Percentiles rank a stretch among this genome's conserved stretches.
phyloP scores from a whole-genome alignment of 2,113 vertebrate species.

The Oostethus manadensis region DNA sequence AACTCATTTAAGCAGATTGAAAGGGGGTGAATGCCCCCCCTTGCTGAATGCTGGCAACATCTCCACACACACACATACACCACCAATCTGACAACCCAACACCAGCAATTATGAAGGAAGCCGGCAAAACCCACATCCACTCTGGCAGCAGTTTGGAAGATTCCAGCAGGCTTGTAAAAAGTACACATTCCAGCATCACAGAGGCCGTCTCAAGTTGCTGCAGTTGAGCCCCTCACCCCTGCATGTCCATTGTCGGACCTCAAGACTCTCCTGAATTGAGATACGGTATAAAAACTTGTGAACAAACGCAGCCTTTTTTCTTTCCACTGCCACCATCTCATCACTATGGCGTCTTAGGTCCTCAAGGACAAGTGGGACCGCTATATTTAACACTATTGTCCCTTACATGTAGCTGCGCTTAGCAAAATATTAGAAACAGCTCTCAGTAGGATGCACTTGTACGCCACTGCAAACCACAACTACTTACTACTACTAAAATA shows the following conservation, averaged over 20 bases:
- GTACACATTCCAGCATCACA: constrained; percentile 62
- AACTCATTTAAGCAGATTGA: constrained; percentile 44
- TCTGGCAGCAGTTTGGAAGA: constrained; percentile 70
- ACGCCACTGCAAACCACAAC: no score
- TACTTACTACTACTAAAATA: no score
- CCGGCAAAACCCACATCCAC: constrained; percentile 72
- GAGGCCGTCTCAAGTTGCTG: background rate
- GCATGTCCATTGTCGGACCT: constrained; percentile 7
- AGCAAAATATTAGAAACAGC: no score
- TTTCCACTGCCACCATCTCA: constrained; percentile 38
- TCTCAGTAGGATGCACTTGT: no score
- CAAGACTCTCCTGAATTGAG: background rate
- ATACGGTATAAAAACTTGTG: constrained; percentile 7
- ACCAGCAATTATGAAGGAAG: constrained; percentile 77
- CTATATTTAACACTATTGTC: background rate
- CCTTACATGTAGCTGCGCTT: background rate
- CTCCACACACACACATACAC: constrained; percentile 3
- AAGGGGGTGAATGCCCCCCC: constrained; percentile 54
- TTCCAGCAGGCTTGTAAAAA: constrained; percentile 66
- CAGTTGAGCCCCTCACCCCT: background rate
- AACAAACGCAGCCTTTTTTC: background rate
- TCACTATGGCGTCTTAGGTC: constrained; percentile 60
- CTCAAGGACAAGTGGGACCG: constrained; percentile 64
- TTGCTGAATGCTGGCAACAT: constrained; percentile 62
- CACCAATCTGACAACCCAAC: constrained; percentile 68